Conservation (phyloP, 1,140 invertebrate species). For the Conus betulinus region DNA sequence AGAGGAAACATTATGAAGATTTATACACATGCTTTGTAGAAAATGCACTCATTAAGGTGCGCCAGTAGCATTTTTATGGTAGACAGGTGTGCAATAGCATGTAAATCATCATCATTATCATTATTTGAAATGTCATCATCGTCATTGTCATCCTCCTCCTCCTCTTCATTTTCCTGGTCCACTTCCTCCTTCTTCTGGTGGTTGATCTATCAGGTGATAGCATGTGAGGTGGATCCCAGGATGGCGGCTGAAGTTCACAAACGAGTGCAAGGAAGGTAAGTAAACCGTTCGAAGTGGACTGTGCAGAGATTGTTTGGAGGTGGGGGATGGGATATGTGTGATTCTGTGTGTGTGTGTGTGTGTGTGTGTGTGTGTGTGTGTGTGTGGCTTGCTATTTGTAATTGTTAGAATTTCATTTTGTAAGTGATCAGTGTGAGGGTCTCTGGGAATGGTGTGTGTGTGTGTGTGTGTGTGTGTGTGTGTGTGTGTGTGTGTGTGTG, state of each 20-base stretch:
- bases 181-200: neutral
- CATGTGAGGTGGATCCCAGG: slow-evolving; percentile 96
- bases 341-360: neutral
- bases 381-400: too few species aligned
- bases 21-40: too few species aligned
- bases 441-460: too few species aligned
- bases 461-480: too few species aligned
- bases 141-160: neutral
- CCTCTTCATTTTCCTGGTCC: neutral
- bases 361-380: neutral
- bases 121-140: neutral
- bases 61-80: too few species aligned
- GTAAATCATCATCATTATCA: too few species aligned
- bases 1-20: too few species aligned
- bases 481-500: too few species aligned
- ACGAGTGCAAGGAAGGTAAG: slow-evolving; percentile 90
- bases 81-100: too few species aligned
- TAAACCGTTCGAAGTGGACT: slow-evolving; percentile 21
- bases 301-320: neutral
- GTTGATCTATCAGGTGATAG: slow-evolving; percentile 80
- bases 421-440: too few species aligned
- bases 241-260: slow-evolving; percentile 98
- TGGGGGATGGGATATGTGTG: neutral
- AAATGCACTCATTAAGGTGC: too few species aligned
- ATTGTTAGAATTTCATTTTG: too few species aligned